Base-by-base conservation (phyloP, 2,888 invertebrate genomes). In the Prosopocoilus inquinatus region DNA sequence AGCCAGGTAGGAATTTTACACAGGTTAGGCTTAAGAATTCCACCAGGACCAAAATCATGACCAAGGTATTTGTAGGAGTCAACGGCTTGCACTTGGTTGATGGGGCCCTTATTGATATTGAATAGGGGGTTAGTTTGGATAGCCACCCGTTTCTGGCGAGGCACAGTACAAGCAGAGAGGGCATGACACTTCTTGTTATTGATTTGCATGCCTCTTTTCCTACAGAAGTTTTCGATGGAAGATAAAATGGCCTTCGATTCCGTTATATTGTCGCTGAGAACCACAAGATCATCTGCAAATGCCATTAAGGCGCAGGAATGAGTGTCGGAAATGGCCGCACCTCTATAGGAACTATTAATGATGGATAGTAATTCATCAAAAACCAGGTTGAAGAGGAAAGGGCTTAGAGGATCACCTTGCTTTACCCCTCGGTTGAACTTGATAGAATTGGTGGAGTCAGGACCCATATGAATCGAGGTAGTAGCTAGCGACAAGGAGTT, bases 321-420 rank as follows among this genome's bases (percentile, higher is more conserved):
- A 0, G 39, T 53, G 0, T 45, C n/a, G 8, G 3, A 38, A 9
- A 59, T 8, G 8, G 53, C 46, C 54, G 9, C 69, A 52, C 34
- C 69, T 11, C 5, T 3, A 38, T 5, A 8, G 39, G n/a, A 11
- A 4, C 13, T 20, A 34, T 54, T 61, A 8, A 58, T 49, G 1
- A 35, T 2, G 9, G 9, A 32, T 1, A 67, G 35, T 1, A 69
- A 58, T 36, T 69, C 68, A 41, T 69, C 70, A 12, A 71, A 47
- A 0, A 70, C 62, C 2, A 68, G 11, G 34, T 68, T 67, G 28
- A 71, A 68, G 0, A 67, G 51, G 0, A 66, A 1, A 0, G 68
- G 67, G 16, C 43, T 32, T 9, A 77, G 57, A 0, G 75, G 75
- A 56, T 76, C 75, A 0, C 76, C 77, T 60, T 78, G 78, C 7